phyloP scores from a whole-genome alignment of 2,888 invertebrate genomes.

The Ctenicera cuprea region DNA sequence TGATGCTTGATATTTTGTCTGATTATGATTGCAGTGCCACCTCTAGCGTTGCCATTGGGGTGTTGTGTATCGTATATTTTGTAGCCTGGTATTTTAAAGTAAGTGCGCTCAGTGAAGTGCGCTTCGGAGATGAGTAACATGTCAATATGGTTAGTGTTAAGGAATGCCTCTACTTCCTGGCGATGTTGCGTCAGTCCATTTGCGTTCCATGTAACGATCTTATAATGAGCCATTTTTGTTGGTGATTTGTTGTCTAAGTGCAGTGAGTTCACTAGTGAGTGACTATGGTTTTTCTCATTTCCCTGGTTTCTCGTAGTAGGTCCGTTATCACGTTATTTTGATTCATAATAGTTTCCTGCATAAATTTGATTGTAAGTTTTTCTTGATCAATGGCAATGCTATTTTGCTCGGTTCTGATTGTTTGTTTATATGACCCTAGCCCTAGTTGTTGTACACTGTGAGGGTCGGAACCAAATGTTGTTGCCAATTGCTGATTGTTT shows the following conservation, averaged over 20 bases:
- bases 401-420: constrained; percentile 11
- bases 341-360: constrained; percentile 20
- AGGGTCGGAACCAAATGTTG: neutral
- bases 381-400: constrained; percentile 7
- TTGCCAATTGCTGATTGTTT: constrained; percentile 8
- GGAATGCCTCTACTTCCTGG: constrained; percentile 10
- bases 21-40: no score
- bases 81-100: neutral
- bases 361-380: constrained; percentile 20
- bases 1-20: no score
- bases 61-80: no score
- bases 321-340: no score
- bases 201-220: constrained; percentile 1
- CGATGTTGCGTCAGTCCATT: neutral
- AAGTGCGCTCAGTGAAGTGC: no score
- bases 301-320: constrained; percentile 1
- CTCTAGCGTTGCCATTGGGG: no score
- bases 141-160: constrained; percentile 6
- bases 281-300: constrained; percentile 9
- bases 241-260: constrained; percentile 15
- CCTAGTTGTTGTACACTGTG: constrained; percentile 12
- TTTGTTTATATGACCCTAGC: constrained; percentile 8
- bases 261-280: neutral
- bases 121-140: no score
- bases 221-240: constrained; percentile 11